Evolutionary conservation across 2,113 vertebrate species (phyloP), one percentile per base, ranked within the genome.

Genomic region (Elgaria multicarinata): DNA sequence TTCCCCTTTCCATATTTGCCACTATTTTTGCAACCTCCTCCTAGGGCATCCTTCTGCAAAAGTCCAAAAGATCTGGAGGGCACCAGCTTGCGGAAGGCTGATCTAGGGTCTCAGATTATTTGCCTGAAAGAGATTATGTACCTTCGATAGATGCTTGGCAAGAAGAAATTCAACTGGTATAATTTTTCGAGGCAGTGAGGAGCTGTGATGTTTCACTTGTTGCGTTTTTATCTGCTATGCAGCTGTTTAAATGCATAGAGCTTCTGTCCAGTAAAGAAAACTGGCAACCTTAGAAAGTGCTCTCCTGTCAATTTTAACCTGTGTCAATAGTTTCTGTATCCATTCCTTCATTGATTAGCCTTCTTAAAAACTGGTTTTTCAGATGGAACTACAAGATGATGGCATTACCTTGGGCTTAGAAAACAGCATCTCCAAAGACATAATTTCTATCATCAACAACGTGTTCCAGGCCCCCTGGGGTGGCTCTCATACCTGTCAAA

Each of bases 381-480:
- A 99, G 99, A 99, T 99, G 99, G 99, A 99, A 95, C 97, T 99
- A 53, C 99, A 99, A 95, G 99, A 99, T 93, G 99, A 99, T 53
- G 98, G 98, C 74, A 97, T 99, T 96, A 98, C 98, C 77, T 96
- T 99, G 97, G 99, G 98, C 80, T 97, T 99, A 93, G 99, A 99
- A 92, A 98, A 98, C 95, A 98, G 97, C 93, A 97, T 99, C 92
- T 98, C 98, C 44, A 99, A 98, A 96, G 99, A 99, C 95, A 98
- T 99, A 50, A 98, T 99, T 94, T 98, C 98, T 95, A 99, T 99
- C 94, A 98, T 99, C 97, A 99, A 98, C 97, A 99, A 99, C 86
- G 99, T 99, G 93, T 98, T 99, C 91, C 99, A 99, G 95, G 99
- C 99, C 85, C 99, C 99, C 2, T 99, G 99, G 99, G 99, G 99